A percentile compares a stretch with the other conserved stretches of the same genome.
phyloP scores from a whole-genome alignment of 1,140 invertebrate species.

The Brachystomella parvula region DNA sequence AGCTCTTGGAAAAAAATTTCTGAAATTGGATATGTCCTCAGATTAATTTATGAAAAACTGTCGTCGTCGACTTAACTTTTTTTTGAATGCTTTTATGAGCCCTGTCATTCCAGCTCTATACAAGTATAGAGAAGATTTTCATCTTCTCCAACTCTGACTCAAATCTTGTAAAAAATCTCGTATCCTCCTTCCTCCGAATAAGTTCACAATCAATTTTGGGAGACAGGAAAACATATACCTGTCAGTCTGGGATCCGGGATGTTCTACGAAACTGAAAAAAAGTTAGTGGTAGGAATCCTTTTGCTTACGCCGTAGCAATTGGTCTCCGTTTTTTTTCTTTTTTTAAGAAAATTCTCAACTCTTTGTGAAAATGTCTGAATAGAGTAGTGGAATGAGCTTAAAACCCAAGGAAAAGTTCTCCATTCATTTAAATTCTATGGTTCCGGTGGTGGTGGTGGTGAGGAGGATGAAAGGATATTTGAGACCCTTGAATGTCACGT shows the following conservation, averaged over 20 bases:
- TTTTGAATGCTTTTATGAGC: background rate
- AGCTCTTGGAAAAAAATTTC: no score
- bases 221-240: background rate
- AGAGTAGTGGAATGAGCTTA: background rate
- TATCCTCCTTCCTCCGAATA: background rate
- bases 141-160: background rate
- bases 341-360: no score
- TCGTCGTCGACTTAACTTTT: background rate
- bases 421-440: background rate
- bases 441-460: background rate
- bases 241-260: no score
- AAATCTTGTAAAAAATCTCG: background rate
- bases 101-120: background rate
- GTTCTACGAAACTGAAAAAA: no score
- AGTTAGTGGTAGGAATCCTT: no score
- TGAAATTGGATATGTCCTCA: no score
- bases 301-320: no score
- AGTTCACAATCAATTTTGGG: background rate
- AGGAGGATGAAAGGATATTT: background rate
- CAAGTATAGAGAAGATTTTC: no score
- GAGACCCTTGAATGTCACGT: background rate
- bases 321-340: no score
- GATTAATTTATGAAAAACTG: background rate
- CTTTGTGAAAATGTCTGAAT: no score
- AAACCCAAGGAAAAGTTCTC: background rate